Evolutionary conservation across 2,113 vertebrate genomes (phyloP).

Genomic region (Smithornis capensis): DNA sequence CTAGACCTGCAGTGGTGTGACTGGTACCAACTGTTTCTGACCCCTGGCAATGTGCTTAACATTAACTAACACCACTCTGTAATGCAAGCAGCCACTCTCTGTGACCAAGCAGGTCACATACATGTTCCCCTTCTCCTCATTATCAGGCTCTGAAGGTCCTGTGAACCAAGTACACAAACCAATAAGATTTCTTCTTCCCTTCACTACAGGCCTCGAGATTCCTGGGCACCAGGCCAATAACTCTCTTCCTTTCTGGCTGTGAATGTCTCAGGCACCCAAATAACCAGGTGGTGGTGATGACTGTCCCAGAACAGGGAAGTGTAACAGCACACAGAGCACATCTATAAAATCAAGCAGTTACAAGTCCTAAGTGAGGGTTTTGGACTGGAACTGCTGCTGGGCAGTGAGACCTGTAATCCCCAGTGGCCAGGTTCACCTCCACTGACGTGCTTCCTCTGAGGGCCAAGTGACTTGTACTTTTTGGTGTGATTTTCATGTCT

Average conservation of each 20-base stretch:
- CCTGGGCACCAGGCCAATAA: background rate
- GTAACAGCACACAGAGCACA: background rate
- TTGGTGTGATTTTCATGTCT: background rate
- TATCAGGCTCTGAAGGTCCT: background rate
- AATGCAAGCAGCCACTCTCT: background rate
- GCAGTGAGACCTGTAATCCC: accelerated
- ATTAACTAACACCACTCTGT: background rate
- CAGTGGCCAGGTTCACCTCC: background rate
- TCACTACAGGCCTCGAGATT: background rate
- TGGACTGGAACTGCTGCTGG: background rate
- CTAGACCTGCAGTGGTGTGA: background rate
- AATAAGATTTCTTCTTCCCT: background rate
- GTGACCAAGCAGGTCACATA: background rate
- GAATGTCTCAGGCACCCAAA: background rate
- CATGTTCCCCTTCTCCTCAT: background rate
- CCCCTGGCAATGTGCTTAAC: background rate
- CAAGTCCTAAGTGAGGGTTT: background rate
- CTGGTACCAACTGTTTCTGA: background rate
- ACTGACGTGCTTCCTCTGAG: background rate
- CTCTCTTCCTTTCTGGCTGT: background rate
- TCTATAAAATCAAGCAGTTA: background rate
- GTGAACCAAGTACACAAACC: background rate
- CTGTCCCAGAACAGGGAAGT: background rate
- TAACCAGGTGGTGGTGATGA: background rate
- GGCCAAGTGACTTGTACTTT: accelerated